phyloP scores from a whole-genome alignment of 2,888 invertebrate species.

The Rhamphomyia laevipes region DNA sequence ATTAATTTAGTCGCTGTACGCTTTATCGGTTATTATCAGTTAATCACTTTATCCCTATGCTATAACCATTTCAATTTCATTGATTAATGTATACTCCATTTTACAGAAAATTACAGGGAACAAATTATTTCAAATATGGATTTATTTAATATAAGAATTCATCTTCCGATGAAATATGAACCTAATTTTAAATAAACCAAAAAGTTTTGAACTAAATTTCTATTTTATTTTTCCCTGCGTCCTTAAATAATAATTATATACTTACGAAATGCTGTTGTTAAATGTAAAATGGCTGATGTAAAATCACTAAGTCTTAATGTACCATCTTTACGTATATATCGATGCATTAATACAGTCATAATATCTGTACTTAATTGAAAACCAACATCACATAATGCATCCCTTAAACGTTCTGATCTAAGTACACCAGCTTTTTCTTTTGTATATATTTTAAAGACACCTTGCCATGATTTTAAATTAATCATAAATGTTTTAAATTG shows the following conservation, averaged over 20 bases:
- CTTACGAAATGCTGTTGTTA: conserved; percentile 79
- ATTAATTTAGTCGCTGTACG: too few relatives aligned
- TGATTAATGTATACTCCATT: too few relatives aligned
- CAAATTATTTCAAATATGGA: too few relatives aligned
- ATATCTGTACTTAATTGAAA: conserved; percentile 79
- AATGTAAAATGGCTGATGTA: conserved; percentile 76
- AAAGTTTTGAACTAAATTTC: too few relatives aligned
- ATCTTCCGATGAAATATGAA: too few relatives aligned
- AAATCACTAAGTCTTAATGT: conserved; percentile 86
- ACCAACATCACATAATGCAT: conserved; percentile 76
- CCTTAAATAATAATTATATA: conserved; percentile 13
- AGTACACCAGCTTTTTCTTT: conserved; percentile 84
- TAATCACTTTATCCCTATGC: too few relatives aligned
- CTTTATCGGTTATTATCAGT: too few relatives aligned
- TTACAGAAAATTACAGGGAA: too few relatives aligned
- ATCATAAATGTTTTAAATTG: conserved; percentile 89
- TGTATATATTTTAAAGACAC: conserved; percentile 79
- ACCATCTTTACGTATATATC: conserved; percentile 88
- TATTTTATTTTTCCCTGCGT: background rate
- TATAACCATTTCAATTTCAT: too few relatives aligned
- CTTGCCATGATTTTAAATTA: conserved; percentile 83
- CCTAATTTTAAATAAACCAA: too few relatives aligned
- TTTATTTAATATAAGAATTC: too few relatives aligned
- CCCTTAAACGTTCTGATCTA: conserved; percentile 71
- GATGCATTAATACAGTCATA: conserved; percentile 65